Base-by-base conservation (phyloP, 2,888 invertebrate genomes). In the Dinocampus coccinellae region DNA sequence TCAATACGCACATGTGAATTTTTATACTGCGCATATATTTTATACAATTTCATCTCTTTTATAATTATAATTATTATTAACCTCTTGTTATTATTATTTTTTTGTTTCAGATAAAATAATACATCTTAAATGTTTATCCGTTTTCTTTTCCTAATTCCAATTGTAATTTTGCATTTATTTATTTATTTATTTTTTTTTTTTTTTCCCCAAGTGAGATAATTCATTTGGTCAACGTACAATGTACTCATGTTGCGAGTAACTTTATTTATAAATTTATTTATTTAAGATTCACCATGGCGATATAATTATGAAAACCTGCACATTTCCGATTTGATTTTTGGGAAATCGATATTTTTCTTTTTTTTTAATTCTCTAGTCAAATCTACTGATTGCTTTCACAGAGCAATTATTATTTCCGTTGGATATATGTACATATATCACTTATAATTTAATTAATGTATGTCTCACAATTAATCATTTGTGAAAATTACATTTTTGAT, bases 291-390 rank as follows among this genome's bases (percentile, higher is more conserved):
- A 58, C 22, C 58, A 47, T 47, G 16, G 47, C 47, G 16, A 47
- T n/a, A 47, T 47, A 47, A 16, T n/a, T 47, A 47, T 47, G 47
- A 47, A 47, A 47, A 58, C 58, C 58, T 58, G 58, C 58, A 58
- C 34, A 34, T 16, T 16, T 22, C 58, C 55, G 33, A 58, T 58
- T 58, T 20, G 34, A 58, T 34, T 58, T 24, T 34, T n/a, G n/a
- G 33, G 20, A 13, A 64, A 33, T 64, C 33, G 33, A 60, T 60
- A 34, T 34, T 60, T 60, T 34, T 34, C 33, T 16, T 58, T n/a
- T n/a, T n/a, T n/a, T n/a, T n/a, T n/a, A n/a, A n/a, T n/a, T n/a
- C n/a, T 33, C 16, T 33, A 58, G 33, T 58, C 16, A 58, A 20
- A 20, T 33, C 34, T 33, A 62, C 22, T 42, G 26, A 60, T 9